Evolutionary conservation across 2,888 invertebrate species (phyloP), one percentile per base, ranked within the genome.

Genomic region (Cephus pygmeus): DNA sequence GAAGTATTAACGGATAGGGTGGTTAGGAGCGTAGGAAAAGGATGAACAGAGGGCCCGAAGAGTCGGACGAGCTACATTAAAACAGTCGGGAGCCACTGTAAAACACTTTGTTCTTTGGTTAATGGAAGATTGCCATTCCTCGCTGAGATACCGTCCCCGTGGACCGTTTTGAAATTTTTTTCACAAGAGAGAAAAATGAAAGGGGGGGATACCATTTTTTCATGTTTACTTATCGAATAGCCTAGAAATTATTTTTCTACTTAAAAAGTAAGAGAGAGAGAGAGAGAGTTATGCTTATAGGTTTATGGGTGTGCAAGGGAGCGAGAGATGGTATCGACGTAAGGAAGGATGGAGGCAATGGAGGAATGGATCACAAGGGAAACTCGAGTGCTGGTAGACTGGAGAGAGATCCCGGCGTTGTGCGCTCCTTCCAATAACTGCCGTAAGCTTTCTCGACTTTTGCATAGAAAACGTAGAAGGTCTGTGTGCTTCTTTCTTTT

Each of bases 111-210:
- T 78, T 75, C 78, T 75, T 78, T 75, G 23, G 73, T 75, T 75
- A 78, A 76, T 76, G 78, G 78, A 73, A 78, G 78, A 78, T 78
- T 78, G 75, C 75, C 78, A 73, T 78, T 56, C 33, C 35, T 75
- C 73, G 31, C 69, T 69, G 33, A 35, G 35, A 74, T 34, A 31
- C 71, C 71, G 9, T 15, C 12, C 71, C 23, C 12, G 12, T 34
- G 71, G 33, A 31, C 12, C 31, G 23, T 23, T 56, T 15, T 23
- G 56, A 56, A 1, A 56, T 23, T 56, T 56, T 56, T 56, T 56
- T 56, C 9, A 56, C 23, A 56, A 56, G 1, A 23, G 31, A 71
- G 31, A 30, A 34, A 11, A 34, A 23, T 33, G 31, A 4, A 12
- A 1, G 12, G 12, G 11, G 69, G 30, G 69, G 69, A 30, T 11